Conservation (phyloP, 2,113 vertebrate species). For the Orcinus orca region DNA sequence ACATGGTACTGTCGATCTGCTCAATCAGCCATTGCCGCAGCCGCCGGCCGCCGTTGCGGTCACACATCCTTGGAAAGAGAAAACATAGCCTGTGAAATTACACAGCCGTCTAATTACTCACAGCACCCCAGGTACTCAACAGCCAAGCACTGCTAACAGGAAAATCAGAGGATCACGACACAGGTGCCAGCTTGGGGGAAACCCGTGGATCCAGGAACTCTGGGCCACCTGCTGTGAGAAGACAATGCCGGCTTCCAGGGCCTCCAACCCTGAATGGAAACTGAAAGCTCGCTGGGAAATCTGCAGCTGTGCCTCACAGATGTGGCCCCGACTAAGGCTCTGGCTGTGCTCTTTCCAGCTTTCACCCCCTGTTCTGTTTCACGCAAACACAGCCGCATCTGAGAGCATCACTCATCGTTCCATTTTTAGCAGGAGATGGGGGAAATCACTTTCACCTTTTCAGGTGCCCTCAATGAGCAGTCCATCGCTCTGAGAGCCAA, state of each 20-base stretch:
- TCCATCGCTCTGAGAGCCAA: fast-evolving
- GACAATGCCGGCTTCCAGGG: neutral
- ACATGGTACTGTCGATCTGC: conserved; percentile 93
- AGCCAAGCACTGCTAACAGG: neutral
- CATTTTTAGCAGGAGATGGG: neutral
- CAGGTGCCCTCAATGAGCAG: neutral
- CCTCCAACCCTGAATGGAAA: neutral
- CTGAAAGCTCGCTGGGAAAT: neutral
- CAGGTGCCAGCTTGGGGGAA: neutral
- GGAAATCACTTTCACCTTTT: neutral
- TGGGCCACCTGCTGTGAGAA: neutral
- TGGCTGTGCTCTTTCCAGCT: neutral
- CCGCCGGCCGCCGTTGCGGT: conserved; percentile 89
- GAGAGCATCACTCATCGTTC: neutral
- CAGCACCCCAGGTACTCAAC: neutral
- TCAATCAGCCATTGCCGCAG: conserved; percentile 98
- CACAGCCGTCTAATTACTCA: fast-evolving
- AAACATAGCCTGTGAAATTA: no score
- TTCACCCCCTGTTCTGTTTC: fast-evolving
- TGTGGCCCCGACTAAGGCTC: neutral
- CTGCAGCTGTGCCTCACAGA: fast-evolving
- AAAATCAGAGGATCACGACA: neutral
- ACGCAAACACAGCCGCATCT: no score
- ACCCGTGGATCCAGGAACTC: neutral
- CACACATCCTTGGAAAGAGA: conserved; percentile 83